Evolutionary conservation across 2,797 vertebrate species (phyloP).

Genomic region (Sorex maritimensis): DNA sequence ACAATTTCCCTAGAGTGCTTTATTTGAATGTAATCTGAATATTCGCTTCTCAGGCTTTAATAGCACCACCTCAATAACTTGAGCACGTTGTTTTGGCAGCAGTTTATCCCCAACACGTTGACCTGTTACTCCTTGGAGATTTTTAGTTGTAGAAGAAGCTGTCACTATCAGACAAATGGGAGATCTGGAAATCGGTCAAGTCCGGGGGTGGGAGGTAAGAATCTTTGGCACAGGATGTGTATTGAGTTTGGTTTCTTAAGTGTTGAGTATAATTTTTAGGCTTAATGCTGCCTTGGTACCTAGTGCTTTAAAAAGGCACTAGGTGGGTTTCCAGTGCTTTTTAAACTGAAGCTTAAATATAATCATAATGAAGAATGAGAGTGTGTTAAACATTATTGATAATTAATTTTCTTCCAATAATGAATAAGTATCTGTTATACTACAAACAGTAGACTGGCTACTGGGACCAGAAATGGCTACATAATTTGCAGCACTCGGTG

Average conservation of each 20-base stretch:
- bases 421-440: conserved; percentile 25
- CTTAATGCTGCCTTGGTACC: not conserved
- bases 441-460: not conserved
- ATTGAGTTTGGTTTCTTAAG: conserved; percentile 31
- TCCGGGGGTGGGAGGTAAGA: not conserved
- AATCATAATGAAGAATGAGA: not conserved
- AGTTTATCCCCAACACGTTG: not conserved
- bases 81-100: conserved; percentile 35
- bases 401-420: conserved; percentile 36
- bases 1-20: conserved; percentile 25
- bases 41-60: conserved; percentile 68
- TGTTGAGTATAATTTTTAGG: conserved; percentile 32
- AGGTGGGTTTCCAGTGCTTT: conserved; percentile 24
- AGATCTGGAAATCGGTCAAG: conserved; percentile 42
- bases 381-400: not conserved
- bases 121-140: conserved; percentile 66
- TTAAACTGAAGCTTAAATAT: not conserved
- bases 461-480: not conserved
- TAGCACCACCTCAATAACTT: not conserved
- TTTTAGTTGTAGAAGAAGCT: conserved; percentile 62
- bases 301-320: not conserved
- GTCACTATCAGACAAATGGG: conserved; percentile 26
- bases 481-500: not conserved
- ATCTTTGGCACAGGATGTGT: not conserved
- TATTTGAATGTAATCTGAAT: conserved; percentile 80